Evolutionary conservation across 2,888 invertebrate species (phyloP).

Genomic region (Azorinus chamasolen): DNA sequence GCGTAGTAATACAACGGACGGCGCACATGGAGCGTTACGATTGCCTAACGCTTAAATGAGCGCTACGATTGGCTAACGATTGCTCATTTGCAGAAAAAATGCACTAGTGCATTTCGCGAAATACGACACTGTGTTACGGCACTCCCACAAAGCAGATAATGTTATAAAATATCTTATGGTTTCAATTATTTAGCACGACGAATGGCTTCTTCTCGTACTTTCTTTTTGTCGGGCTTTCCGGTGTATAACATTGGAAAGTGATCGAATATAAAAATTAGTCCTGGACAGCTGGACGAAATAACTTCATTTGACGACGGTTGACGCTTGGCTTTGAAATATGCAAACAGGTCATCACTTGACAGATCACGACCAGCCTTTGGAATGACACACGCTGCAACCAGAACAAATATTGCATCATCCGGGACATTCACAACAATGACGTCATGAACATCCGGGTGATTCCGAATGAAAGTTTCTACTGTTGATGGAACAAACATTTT

Average conservation of each 20-base stretch:
- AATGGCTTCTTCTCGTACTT: neutral
- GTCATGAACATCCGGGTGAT: conserved; percentile 48
- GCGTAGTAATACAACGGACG: no score
- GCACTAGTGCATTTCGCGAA: no score
- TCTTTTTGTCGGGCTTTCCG: conserved; percentile 43
- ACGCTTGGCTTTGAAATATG: conserved; percentile 4
- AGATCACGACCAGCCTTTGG: conserved; percentile 20
- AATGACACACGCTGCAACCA: conserved; percentile 46
- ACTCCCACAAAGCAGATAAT: no score
- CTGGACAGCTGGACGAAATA: conserved; percentile 3
- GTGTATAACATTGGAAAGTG: conserved; percentile 37
- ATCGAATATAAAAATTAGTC: conserved; percentile 27
- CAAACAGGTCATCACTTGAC: conserved; percentile 10
- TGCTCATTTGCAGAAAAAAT: no score
- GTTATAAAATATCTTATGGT: no score
- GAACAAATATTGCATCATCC: conserved; percentile 23
- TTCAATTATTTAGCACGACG: no score
- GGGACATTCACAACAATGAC: conserved; percentile 37
- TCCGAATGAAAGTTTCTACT: conserved; percentile 33
- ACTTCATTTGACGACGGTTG: conserved; percentile 16
- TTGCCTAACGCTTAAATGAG: no score
- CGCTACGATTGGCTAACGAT: no score
- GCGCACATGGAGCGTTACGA: no score
- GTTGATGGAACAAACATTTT: conserved; percentile 12
- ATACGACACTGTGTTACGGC: no score